Percentiles rank a stretch among this genome's conserved stretches.
These are phyloP conservation scores for Marronus borbonicus DNA, from an alignment of 2,888 invertebrate species.

Conservation along the genomic window DNA sequence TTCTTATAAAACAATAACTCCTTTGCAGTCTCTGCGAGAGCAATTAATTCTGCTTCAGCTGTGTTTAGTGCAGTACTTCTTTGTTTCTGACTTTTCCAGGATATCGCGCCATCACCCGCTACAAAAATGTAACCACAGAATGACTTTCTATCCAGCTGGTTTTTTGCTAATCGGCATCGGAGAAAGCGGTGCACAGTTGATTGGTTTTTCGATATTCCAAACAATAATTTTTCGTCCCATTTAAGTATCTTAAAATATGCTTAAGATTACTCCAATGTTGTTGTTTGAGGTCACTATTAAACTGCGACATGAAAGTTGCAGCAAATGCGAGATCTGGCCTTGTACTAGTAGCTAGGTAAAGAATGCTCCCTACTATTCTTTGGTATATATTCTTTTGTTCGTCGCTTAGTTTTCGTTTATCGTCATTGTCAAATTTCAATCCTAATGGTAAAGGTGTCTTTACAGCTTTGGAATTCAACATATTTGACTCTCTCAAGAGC, in stretches of 20 bases:
- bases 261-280: not conserved
- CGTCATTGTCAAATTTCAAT: not conserved
- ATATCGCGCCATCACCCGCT: not conserved
- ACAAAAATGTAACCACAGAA: not conserved
- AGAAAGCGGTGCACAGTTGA: not conserved
- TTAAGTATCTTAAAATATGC: too few species aligned
- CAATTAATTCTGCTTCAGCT: conserved; percentile 1
- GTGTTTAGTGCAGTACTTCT: not conserved
- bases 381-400: not conserved
- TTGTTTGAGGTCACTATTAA: not conserved
- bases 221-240: too few species aligned
- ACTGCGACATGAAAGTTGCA: not conserved
- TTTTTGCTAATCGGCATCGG: not conserved
- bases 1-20: not conserved
- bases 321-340: conserved; percentile 3
- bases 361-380: not conserved
- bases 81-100: not conserved
- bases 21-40: not conserved
- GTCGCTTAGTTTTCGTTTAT: not conserved
- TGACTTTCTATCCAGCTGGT: not conserved
- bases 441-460: not conserved
- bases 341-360: not conserved
- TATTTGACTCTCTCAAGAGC: not conserved
- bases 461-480: not conserved
- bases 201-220: too few species aligned